phyloP scores from a whole-genome alignment of 92 coral and sea anemone species.

The Bergia sp. region DNA sequence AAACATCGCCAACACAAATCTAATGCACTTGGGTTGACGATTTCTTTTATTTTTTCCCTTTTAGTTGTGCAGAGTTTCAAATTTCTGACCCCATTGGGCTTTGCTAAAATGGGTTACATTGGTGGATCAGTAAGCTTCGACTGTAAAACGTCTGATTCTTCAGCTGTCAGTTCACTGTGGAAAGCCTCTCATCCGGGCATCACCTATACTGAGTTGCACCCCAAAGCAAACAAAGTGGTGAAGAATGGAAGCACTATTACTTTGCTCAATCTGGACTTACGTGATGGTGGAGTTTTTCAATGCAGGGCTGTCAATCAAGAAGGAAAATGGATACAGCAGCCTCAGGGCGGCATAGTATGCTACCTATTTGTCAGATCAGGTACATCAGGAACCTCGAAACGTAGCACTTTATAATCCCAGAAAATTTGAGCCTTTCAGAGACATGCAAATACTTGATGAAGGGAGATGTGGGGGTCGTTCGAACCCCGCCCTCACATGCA shows the following conservation, averaged over 20 bases:
- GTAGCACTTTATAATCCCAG: too few relatives aligned
- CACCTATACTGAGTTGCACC: neutral
- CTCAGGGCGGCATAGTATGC: neutral
- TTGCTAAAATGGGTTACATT: neutral
- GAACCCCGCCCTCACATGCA: too few relatives aligned
- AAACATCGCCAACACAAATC: too few relatives aligned
- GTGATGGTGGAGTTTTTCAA: neutral
- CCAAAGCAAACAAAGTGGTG: neutral
- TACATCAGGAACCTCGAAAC: neutral
- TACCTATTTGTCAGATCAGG: neutral
- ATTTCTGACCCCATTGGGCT: neutral
- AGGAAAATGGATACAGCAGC: neutral
- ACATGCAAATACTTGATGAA: too few relatives aligned
- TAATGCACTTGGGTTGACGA: neutral
- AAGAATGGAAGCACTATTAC: neutral
- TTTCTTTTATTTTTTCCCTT: neutral
- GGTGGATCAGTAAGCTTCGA: neutral
- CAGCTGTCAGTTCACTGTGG: constrained; percentile 25
- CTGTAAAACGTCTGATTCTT: constrained; percentile 12
- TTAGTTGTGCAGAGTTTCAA: neutral
- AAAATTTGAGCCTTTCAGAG: too few relatives aligned
- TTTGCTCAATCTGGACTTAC: neutral
- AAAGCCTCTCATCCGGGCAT: neutral
- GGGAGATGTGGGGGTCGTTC: too few relatives aligned
- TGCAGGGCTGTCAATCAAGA: constrained; percentile 28